Base-by-base conservation (phyloP, 2,888 invertebrate species). In the Celastrina argiolus region DNA sequence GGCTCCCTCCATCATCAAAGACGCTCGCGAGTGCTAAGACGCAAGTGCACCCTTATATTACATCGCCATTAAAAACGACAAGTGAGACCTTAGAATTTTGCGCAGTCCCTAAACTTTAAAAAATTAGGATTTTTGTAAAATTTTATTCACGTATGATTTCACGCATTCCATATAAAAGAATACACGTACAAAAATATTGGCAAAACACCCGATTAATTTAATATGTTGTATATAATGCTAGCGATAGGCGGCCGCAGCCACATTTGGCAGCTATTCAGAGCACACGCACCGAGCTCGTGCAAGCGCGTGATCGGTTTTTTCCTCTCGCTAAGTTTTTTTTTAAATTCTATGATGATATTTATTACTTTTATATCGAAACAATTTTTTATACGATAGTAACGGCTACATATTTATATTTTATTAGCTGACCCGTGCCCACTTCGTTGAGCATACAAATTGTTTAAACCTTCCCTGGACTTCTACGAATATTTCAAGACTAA, bases 181-280 rank as follows among this genome's bases (percentile, higher is more conserved):
- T 16, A 45, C n/a, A 45, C 1, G 5, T 31, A 45, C 7, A 45
- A 45, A 58, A 28, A 58, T 58, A n/a, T 51, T 51, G 51, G 58
- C 58, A 31, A 58, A 58, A 51, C 22, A 2, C 5, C 12, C 51
- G 51, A 51, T 51, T 51, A 51, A 51, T 51, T 51, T 51, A 51
- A 51, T 51, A 51, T 22, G 26, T 51, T 51, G 51, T 51, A 5
- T 51, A 51, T 51, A 51, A 26, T 51, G 58, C 6, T 58, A 45
- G 45, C 31, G 58, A 10, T 59, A 59, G 16, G 59, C 34, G 36
- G 59, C 31, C 34, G 59, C 18, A 18, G 34, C 18, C 34, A 59
- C 34, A 34, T 59, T 59, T 59, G 59, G 59, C 59, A 59, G 14
- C 59, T 59, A 18, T 59, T 59, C 59, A 59, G 34, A 59, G 4